Evolutionary conservation across 2,888 invertebrate genomes (phyloP).

Genomic region (Leptinotarsa rubiginosa): DNA sequence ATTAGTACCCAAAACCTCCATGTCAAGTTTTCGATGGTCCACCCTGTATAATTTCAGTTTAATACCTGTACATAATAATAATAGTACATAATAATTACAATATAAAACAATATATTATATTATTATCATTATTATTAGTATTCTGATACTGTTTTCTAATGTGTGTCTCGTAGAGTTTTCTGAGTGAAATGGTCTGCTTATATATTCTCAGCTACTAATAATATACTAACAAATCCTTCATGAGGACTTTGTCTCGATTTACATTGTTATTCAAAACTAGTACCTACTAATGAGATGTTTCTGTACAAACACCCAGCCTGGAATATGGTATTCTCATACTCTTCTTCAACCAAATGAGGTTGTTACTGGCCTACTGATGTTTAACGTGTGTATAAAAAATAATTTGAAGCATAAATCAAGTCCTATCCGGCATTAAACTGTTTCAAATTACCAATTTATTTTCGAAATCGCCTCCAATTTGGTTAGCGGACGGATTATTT

Average conservation of each 20-base stretch:
- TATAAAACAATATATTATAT: too few relatives aligned
- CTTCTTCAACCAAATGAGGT: slow-evolving; percentile 24
- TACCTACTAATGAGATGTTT: slow-evolving; percentile 15
- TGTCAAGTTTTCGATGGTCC: too few relatives aligned
- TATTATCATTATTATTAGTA: too few relatives aligned
- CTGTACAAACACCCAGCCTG: slow-evolving; percentile 4
- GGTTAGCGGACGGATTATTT: slow-evolving; percentile 15
- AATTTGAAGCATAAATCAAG: slow-evolving; percentile 26
- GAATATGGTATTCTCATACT: slow-evolving; percentile 21
- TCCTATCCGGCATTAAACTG: slow-evolving; percentile 18
- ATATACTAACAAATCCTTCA: neutral
- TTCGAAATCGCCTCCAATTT: slow-evolving; percentile 24
- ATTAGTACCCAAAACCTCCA: too few relatives aligned
- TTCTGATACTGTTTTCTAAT: too few relatives aligned
- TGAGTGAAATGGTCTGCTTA: too few relatives aligned
- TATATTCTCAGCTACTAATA: too few relatives aligned
- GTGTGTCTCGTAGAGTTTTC: too few relatives aligned
- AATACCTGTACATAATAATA: too few relatives aligned
- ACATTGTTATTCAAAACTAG: slow-evolving; percentile 3
- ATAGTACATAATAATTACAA: too few relatives aligned
- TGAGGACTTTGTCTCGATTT: neutral
- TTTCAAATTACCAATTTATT: slow-evolving; percentile 28
- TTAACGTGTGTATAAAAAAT: slow-evolving; percentile 29
- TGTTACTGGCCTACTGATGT: slow-evolving; percentile 28
- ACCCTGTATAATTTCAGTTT: too few relatives aligned